Base-by-base conservation (phyloP, 1,140 invertebrate genomes). In the Metaphire vulgaris region DNA sequence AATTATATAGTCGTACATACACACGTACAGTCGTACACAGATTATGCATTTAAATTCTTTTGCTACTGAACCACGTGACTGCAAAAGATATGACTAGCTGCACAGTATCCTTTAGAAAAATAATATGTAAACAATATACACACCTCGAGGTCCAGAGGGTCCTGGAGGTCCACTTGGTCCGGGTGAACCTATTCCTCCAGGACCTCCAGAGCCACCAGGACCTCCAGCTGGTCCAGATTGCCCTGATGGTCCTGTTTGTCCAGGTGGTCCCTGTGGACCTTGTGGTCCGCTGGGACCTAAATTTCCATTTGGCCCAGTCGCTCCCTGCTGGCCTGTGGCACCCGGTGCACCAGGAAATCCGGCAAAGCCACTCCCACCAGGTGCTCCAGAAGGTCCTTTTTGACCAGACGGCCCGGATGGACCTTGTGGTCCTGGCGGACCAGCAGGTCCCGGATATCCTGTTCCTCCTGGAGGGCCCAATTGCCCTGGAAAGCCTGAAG, bases 341-440 rank as follows among this genome's bases (percentile, higher is more conserved):
- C 75, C 75, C 32, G 33, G 29, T 1, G 69, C n/a, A 21, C 75
- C 75, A 76, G 69, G 29, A 31, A 32, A n/a, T 30, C 77, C 77
- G 34, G 56, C 31, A 33, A 74, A 29, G 26, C 77, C 77, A 67
- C 33, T 30, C 28, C 29, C 0, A 14, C 76, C 76, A 31, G 76
- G n/a, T 41, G 32, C 30, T 30, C 77, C 77, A 21, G 67, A n/a
- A 33, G 1, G 32, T 64, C 80, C 80, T 72, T 70, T 71, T 29
- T 26, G 32, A n/a, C 79, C 79, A 26, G 29, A 12, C 30, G 70
- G 65, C 2, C 74, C 74, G 2, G 6, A 12, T 21, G 73, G 33
- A 72, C 74, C 74, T 30, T 16, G 28, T n/a, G 21, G 6, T 2
- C 74, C 74, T 33, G n/a, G 6, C 6, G 2, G 29, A 14, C 76